These are phyloP conservation scores for Ianthella basta DNA, from an alignment of 37 sponge, comb jelly and placozoan species.

Conservation along the genomic window DNA sequence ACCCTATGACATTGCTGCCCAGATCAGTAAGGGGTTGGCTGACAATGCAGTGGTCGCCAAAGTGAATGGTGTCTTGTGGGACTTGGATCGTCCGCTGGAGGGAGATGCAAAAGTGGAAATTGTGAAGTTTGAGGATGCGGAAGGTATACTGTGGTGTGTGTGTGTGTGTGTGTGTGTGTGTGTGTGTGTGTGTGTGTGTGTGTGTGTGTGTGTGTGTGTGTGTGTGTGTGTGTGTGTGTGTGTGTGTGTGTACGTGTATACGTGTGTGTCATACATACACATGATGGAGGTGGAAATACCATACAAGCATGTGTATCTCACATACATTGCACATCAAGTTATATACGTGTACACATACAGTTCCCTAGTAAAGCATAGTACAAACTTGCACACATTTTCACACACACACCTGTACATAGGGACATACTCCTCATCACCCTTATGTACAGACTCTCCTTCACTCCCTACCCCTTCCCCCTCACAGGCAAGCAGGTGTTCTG, in stretches of 20 bases:
- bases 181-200: no score
- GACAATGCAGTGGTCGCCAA: conserved; percentile 90
- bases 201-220: no score
- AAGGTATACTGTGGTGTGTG: conserved; percentile 53
- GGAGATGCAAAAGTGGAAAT: conserved; percentile 79
- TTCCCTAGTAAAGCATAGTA: background rate
- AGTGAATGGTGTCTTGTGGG: conserved; percentile 92
- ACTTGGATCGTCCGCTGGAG: conserved; percentile 91
- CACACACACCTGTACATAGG: background rate
- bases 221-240: no score
- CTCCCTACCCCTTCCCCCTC: conserved; percentile 4
- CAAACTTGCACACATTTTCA: background rate
- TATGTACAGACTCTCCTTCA: background rate
- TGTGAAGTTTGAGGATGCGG: conserved; percentile 94
- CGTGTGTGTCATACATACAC: no score
- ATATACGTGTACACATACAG: background rate
- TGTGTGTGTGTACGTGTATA: no score
- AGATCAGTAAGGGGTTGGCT: conserved; percentile 90
- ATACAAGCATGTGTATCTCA: background rate
- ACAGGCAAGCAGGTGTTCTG: conserved; percentile 91
- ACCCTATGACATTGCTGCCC: conserved; percentile 80
- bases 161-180: no score
- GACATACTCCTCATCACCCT: background rate
- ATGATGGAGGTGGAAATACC: no score
- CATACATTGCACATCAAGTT: background rate